A percentile compares a stretch with the other conserved stretches of the same genome.
phyloP scores from a whole-genome alignment of 92 coral and sea anemone genomes.

The Bergia sp. region DNA sequence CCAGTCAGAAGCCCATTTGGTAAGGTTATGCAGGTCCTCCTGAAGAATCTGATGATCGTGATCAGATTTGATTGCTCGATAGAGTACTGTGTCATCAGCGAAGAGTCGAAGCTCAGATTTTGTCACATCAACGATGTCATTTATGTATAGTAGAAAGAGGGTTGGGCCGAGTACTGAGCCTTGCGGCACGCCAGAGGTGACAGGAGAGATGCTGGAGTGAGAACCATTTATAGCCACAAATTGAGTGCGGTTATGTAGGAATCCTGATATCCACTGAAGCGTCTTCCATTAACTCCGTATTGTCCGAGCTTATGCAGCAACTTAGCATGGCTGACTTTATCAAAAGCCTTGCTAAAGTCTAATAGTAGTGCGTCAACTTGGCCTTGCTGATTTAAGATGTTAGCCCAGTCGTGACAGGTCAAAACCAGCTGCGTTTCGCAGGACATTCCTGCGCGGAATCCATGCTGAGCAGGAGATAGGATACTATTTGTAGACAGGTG shows the following conservation, averaged over 20 bases:
- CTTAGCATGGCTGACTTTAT: constrained; percentile 40
- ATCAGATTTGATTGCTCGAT: too few relatives aligned
- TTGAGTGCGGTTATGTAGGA: constrained; percentile 33
- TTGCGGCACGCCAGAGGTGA: constrained; percentile 46
- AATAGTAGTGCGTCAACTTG: constrained; percentile 47
- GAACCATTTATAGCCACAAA: constrained; percentile 44
- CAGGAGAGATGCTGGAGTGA: constrained; percentile 41
- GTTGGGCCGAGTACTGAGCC: constrained; percentile 33
- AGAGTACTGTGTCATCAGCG: too few relatives aligned
- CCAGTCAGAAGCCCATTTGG: constrained; percentile 31
- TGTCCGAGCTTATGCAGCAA: constrained; percentile 35
- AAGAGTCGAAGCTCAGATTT: too few relatives aligned
- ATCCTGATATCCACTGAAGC: constrained; percentile 30
- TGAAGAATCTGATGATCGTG: too few relatives aligned
- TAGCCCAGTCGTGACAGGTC: constrained; percentile 34
- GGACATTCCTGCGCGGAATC: constrained; percentile 41
- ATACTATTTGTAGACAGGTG: constrained; percentile 33
- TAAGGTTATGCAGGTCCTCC: constrained; percentile 27
- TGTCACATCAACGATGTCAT: constrained; percentile 25
- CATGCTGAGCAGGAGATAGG: constrained; percentile 35
- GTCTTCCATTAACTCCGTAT: constrained; percentile 29
- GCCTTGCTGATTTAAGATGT: constrained; percentile 24
- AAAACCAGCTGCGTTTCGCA: constrained; percentile 50
- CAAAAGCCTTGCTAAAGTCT: constrained; percentile 48
- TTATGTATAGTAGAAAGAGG: constrained; percentile 37